A percentile compares a stretch with the other conserved stretches of the same genome.
Conservation (phyloP, 2,113 vertebrate species). For the Colaptes auratus region DNA sequence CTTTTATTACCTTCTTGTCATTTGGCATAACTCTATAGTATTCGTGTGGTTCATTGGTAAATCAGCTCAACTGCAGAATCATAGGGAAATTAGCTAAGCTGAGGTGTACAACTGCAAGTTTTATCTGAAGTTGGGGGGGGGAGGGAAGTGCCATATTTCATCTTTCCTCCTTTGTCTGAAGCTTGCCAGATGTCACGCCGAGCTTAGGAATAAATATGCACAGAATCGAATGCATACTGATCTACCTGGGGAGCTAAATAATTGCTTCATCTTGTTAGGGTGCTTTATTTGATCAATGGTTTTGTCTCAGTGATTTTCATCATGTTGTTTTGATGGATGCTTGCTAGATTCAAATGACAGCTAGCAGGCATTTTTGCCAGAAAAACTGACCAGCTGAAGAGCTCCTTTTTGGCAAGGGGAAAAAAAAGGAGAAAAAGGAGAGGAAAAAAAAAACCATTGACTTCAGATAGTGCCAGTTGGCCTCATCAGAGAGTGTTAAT, state of each 20-base stretch:
- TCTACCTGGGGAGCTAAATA: neutral
- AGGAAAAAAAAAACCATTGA: neutral
- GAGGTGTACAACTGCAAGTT: neutral
- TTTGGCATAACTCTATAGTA: neutral
- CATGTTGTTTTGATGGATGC: neutral
- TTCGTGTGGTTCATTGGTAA: neutral
- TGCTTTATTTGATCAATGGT: constrained; percentile 7
- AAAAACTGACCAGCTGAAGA: neutral
- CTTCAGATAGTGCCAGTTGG: neutral
- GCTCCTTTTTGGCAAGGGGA: neutral
- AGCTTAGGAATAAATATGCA: neutral
- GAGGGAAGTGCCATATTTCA: neutral
- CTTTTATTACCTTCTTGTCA: neutral
- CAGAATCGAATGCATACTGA: neutral
- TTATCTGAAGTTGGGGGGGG: neutral
- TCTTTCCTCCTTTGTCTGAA: neutral
- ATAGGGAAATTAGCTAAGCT: neutral
- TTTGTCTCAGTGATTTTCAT: neutral
- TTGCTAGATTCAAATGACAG: neutral
- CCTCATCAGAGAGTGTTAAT: neutral
- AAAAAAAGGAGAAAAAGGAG: neutral
- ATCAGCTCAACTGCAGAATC: neutral
- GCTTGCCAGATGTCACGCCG: neutral
- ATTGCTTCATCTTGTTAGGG: neutral
- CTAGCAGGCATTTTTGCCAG: neutral